These are phyloP conservation scores for Sialis lutaria DNA, from an alignment of 2,888 invertebrate genomes.

Conservation along the genomic window DNA sequence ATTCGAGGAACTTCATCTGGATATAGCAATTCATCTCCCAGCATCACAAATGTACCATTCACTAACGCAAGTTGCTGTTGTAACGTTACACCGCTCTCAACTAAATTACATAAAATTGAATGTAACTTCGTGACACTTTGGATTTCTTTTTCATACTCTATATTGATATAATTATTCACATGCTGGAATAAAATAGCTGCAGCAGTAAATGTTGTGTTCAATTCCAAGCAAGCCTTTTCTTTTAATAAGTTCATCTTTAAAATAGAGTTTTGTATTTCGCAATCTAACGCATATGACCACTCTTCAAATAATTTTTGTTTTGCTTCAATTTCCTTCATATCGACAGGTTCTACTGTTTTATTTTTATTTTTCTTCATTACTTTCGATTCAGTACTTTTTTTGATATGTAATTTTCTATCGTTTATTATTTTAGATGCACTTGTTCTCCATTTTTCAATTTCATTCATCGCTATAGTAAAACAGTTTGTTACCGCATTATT, in stretches of 20 bases:
- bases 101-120: slow-evolving; percentile 19
- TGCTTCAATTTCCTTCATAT: slow-evolving; percentile 12
- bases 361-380: not conserved
- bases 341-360: not conserved
- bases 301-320: slow-evolving; percentile 31
- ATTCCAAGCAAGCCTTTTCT: slow-evolving; percentile 26
- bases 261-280: slow-evolving; percentile 33
- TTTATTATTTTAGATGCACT: not conserved
- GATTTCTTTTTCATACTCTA: slow-evolving; percentile 23
- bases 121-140: slow-evolving; percentile 22
- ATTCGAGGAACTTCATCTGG: slow-evolving; percentile 14
- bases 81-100: slow-evolving; percentile 25
- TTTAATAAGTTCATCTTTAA: slow-evolving; percentile 30
- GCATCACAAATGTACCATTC: slow-evolving; percentile 22
- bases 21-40: slow-evolving; percentile 19
- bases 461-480: not conserved
- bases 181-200: slow-evolving; percentile 31
- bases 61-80: slow-evolving; percentile 26
- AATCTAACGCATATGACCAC: slow-evolving; percentile 36
- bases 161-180: slow-evolving; percentile 28
- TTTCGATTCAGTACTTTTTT: not conserved
- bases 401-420: not conserved
- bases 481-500: not conserved
- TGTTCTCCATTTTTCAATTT: not conserved
- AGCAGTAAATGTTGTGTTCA: slow-evolving; percentile 28